Conservation (phyloP, 2,113 vertebrate species). For the Ovis canadensis region DNA sequence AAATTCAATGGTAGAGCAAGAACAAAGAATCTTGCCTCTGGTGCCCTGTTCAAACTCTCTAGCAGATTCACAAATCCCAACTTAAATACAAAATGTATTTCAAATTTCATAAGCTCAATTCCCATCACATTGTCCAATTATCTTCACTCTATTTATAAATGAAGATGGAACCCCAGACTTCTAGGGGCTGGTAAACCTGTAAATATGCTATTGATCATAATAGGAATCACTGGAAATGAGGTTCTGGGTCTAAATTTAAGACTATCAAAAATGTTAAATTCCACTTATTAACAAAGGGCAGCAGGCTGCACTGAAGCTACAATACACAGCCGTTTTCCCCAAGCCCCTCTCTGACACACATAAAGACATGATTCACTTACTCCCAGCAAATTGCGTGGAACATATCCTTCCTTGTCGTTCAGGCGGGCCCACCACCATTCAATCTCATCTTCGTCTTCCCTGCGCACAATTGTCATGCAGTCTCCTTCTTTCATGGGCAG, state of each 20-base stretch:
- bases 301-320: accelerated
- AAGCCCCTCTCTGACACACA: not conserved
- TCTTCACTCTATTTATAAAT: not conserved
- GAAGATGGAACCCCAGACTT: not conserved
- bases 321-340: accelerated
- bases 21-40: not conserved
- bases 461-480: constrained; percentile 91
- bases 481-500: constrained; percentile 91
- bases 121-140: not conserved
- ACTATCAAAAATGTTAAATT: not conserved
- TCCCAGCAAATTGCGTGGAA: constrained; percentile 95
- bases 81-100: not conserved
- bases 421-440: constrained; percentile 99
- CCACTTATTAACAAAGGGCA: not conserved
- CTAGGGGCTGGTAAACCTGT: too few species aligned
- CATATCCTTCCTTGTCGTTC: constrained; percentile 89
- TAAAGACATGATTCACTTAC: constrained; percentile 76
- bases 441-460: constrained; percentile 92
- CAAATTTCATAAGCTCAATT: not conserved
- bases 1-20: not conserved
- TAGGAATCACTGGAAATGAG: not conserved
- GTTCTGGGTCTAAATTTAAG: not conserved
- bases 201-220: not conserved
- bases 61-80: not conserved
- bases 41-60: not conserved